Conservation (phyloP, 2,888 invertebrate species). For the Emmelina monodactyla region DNA sequence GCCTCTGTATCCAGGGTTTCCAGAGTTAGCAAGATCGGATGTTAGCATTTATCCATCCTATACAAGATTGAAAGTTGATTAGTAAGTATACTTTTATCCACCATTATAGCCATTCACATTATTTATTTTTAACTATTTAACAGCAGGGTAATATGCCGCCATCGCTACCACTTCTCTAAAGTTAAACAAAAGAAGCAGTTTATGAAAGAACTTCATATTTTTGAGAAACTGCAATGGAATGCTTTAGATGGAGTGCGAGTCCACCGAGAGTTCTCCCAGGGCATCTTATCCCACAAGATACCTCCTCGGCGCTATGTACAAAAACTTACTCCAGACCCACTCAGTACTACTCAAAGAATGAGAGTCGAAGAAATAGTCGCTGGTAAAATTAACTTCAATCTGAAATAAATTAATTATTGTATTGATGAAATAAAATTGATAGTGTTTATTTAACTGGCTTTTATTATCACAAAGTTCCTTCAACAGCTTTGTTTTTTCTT, state of each 20-base stretch:
- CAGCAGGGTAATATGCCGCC: conserved; percentile 71
- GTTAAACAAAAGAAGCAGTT: conserved; percentile 65
- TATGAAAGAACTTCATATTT: conserved; percentile 67
- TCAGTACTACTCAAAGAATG: conserved; percentile 43
- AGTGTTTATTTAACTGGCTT: conserved; percentile 12
- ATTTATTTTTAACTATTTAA: conserved; percentile 17
- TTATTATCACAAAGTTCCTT: conserved; percentile 15
- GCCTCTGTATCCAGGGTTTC: conserved; percentile 51
- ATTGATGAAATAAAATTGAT: conserved; percentile 8
- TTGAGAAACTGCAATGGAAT: conserved; percentile 68
- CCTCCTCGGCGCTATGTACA: conserved; percentile 50
- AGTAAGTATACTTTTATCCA: conserved; percentile 55
- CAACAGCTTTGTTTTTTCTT: conserved; percentile 46
- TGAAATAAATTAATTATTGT: conserved; percentile 22
- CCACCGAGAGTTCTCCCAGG: conserved; percentile 69
- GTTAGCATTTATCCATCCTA: conserved; percentile 71
- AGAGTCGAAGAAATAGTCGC: conserved; percentile 52
- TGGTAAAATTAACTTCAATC: conserved; percentile 36
- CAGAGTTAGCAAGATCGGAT: conserved; percentile 65
- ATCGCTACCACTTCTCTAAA: conserved; percentile 62
- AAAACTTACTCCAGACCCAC: conserved; percentile 45
- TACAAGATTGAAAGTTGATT: conserved; percentile 62
- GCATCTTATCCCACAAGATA: conserved; percentile 58
- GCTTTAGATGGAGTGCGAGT: conserved; percentile 71
- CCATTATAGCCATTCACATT: not conserved